A percentile compares a stretch with the other conserved stretches of the same genome.
Evolutionary conservation across 2,113 vertebrate genomes (phyloP).

Genomic region (Eurystomus gularis): DNA sequence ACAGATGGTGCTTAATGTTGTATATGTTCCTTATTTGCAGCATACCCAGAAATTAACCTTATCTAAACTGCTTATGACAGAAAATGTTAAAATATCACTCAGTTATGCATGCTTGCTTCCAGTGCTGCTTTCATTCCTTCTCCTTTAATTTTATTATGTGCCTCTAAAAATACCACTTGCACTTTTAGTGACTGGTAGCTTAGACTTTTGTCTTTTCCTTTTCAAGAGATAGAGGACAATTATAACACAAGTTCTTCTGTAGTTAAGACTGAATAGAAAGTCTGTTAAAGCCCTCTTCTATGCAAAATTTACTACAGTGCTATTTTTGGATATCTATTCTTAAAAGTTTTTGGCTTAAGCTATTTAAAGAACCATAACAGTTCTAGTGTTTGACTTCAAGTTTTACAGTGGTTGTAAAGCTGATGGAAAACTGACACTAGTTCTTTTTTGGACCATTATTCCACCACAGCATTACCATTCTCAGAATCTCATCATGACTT

Average conservation of each 20-base stretch:
- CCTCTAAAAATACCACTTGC: background rate
- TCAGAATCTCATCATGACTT: background rate
- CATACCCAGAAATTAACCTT: background rate
- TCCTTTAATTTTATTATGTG: background rate
- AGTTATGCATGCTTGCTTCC: background rate
- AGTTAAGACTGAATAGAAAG: background rate
- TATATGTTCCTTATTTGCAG: background rate
- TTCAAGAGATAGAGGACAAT: background rate
- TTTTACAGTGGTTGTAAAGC: constrained; percentile 51
- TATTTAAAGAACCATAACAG: constrained; percentile 54
- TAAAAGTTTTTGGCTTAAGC: constrained; percentile 45
- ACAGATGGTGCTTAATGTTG: background rate
- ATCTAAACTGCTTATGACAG: background rate
- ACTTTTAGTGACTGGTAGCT: background rate
- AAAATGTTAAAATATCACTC: background rate
- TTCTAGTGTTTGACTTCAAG: constrained; percentile 9
- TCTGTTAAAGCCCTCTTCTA: background rate
- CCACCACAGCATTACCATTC: background rate
- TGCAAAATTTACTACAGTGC: constrained; percentile 37
- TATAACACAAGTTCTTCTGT: background rate
- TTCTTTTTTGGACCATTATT: background rate
- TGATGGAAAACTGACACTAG: constrained; percentile 15
- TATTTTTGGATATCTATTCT: constrained; percentile 59
- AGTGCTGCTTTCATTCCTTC: background rate
- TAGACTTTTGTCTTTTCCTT: background rate